Evolutionary conservation across 2,888 invertebrate genomes (phyloP).

Genomic region (Rutpela maculata): DNA sequence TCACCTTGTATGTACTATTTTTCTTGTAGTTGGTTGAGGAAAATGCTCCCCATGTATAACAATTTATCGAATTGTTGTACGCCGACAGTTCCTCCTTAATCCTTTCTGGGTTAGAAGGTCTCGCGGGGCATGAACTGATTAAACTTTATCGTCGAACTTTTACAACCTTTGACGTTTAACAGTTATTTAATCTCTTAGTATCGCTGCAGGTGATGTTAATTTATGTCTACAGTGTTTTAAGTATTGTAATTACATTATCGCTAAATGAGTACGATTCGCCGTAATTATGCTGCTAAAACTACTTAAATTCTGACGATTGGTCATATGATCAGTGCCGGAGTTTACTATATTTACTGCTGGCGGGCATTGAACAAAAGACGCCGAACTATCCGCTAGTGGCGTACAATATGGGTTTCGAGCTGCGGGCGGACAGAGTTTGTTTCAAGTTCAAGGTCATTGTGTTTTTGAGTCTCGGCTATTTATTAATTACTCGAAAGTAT

Average conservation of each 20-base stretch:
- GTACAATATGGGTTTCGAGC: too few species aligned
- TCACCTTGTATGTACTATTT: slow-evolving; percentile 8
- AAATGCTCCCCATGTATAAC: slow-evolving; percentile 12
- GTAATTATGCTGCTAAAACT: not conserved
- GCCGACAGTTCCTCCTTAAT: slow-evolving; percentile 25
- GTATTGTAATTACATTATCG: slow-evolving; percentile 5
- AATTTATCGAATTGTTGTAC: slow-evolving; percentile 7
- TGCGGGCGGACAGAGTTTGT: too few species aligned
- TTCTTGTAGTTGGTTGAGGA: not conserved
- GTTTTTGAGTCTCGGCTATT: too few species aligned
- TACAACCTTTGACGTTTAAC: slow-evolving; percentile 27
- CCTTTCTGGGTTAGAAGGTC: slow-evolving; percentile 32
- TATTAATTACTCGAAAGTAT: too few species aligned
- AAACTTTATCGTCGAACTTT: slow-evolving; percentile 13
- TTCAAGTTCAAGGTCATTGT: too few species aligned
- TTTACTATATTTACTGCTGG: too few species aligned
- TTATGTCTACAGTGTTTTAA: slow-evolving; percentile 10
- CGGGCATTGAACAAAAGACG: too few species aligned
- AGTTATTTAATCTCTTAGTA: slow-evolving; percentile 6
- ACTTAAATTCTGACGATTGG: not conserved
- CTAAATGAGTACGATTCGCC: not conserved
- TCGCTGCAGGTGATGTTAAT: slow-evolving; percentile 15
- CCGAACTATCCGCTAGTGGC: too few species aligned
- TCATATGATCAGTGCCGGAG: too few species aligned
- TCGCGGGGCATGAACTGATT: slow-evolving; percentile 26